Base-by-base conservation (phyloP, 2,888 invertebrate genomes). In the Cosmia pyralina region DNA sequence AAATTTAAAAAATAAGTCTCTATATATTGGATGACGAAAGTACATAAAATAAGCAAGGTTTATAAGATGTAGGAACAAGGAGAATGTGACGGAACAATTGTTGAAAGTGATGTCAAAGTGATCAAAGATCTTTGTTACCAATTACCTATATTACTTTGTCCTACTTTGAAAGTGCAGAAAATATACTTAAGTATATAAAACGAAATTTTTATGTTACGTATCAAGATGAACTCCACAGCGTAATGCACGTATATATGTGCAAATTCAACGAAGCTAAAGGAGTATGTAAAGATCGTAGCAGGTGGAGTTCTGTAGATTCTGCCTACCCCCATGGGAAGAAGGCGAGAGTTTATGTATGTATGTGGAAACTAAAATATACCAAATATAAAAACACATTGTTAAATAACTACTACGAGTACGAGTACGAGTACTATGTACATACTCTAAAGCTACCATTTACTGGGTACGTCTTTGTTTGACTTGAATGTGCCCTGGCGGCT, bases 1-100 rank as follows among this genome's bases (percentile, higher is more conserved):
- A 74, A 5, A 34, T 28, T 67, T n/a, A 53, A 52, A 28, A n/a
- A 75, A 59, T 52, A 53, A 46, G 13, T 13, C 19, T 22, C 17
- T 8, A 8, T 22, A 57, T 5, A 11, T 46, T 28, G 34, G 34
- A 38, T 41, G 2, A 28, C 15, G 8, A 19, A 17, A 15, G 15
- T 17, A 19, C n/a, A 38, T 48, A n/a, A 46, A 46, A 44, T 59
- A 53, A 19, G n/a, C 8, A 46, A 73, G 22, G 22, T 5, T 17
- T 65, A 34, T 22, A 19, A 15, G n/a, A 55, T 41, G 17, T 22
- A n/a, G 11, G 13, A 44, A 44, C 7, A 48, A 65, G 38, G 38
- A 48, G 28, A 66, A 41, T 46, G 1, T 6, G 8, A 28, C 4
- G 55, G 19, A 28, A 55, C 0, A 5, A 28, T 48, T 7, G n/a